Evolutionary conservation across 2,113 vertebrate genomes (phyloP).

Genomic region (Cyphomyrus discorhynchus): DNA sequence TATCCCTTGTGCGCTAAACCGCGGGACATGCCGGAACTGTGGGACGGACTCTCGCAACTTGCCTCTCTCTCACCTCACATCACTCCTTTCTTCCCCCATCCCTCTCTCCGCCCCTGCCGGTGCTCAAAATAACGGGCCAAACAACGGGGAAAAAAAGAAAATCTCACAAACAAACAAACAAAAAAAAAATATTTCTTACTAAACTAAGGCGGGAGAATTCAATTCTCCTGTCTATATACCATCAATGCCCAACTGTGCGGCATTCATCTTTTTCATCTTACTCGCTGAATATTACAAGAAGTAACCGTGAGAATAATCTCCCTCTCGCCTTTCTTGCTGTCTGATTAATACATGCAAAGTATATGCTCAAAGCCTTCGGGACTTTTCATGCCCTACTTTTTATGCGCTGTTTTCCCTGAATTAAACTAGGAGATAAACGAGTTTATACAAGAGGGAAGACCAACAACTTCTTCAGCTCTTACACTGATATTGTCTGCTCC

Average conservation of each 20-base stretch:
- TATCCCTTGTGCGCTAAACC: constrained; percentile 17
- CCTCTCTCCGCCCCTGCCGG: constrained; percentile 9
- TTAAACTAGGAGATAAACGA: constrained; percentile 21
- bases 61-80: constrained; percentile 1
- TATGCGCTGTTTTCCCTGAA: constrained; percentile 20
- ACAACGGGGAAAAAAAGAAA: neutral
- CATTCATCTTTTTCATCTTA: constrained; percentile 16
- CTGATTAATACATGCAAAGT: constrained; percentile 59
- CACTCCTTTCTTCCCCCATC: neutral
- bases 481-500: neutral
- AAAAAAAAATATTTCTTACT: neutral
- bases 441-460: constrained; percentile 21
- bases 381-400: constrained; percentile 63
- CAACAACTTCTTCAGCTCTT: constrained; percentile 7
- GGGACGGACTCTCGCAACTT: neutral
- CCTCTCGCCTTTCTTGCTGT: constrained; percentile 16
- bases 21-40: constrained; percentile 22
- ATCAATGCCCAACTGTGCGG: neutral
- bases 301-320: constrained; percentile 13
- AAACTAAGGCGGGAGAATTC: neutral
- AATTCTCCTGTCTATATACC: neutral
- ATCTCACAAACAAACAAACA: neutral
- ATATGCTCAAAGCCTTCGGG: constrained; percentile 59
- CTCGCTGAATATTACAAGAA: constrained; percentile 13
- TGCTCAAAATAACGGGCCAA: neutral